Percentiles rank a stretch among this genome's conserved stretches.
phyloP scores from a whole-genome alignment of 2,113 vertebrate genomes.

The Neopipo cinnamomea region DNA sequence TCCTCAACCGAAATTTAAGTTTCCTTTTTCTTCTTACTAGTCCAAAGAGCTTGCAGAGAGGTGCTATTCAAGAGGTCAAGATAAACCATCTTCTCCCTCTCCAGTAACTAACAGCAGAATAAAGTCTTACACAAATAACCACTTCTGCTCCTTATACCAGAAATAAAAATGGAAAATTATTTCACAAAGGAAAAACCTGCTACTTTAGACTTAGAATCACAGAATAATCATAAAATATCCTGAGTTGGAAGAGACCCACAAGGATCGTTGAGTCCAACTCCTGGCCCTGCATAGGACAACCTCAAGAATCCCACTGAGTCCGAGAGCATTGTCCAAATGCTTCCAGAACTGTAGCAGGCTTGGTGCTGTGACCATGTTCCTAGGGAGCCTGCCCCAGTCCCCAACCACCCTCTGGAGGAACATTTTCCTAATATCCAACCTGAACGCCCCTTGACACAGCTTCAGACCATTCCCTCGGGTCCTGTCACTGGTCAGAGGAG shows the following conservation, averaged over 20 bases:
- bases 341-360: not conserved
- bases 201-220: not conserved
- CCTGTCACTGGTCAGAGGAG: not conserved
- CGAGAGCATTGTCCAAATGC: not conserved
- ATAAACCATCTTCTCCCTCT: not conserved
- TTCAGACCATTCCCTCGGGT: not conserved
- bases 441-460: not conserved
- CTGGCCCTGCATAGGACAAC: not conserved
- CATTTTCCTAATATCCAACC: not conserved
- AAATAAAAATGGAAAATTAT: not conserved
- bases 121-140: not conserved
- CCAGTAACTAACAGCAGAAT: not conserved
- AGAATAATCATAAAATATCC: not conserved
- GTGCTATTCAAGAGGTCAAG: not conserved
- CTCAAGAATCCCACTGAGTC: not conserved
- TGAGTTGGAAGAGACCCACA: not conserved
- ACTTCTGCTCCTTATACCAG: not conserved
- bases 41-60: not conserved
- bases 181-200: not conserved
- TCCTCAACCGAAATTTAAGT: not conserved
- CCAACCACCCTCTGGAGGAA: not conserved
- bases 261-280: not conserved
- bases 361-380: not conserved
- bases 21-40: not conserved
- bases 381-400: not conserved